phyloP scores from a whole-genome alignment of 2,797 vertebrate genomes.

The Mus spretus region DNA sequence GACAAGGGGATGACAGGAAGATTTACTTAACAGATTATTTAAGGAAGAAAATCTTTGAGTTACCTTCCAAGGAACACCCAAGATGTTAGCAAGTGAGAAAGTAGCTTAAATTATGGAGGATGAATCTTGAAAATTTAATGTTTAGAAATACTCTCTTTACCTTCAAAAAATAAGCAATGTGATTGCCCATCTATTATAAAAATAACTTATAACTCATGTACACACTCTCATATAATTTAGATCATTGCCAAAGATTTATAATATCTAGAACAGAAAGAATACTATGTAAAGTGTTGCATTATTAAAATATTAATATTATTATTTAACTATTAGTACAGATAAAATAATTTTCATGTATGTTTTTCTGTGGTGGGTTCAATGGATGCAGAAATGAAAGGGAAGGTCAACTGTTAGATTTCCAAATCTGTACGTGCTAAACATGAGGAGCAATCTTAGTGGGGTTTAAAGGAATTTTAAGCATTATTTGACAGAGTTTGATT shows the following conservation, averaged over 20 bases:
- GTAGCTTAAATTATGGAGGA: background rate
- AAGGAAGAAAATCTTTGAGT: background rate
- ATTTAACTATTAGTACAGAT: background rate
- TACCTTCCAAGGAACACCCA: background rate
- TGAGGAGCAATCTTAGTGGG: background rate
- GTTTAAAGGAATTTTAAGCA: constrained; percentile 39
- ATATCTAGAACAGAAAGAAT: background rate
- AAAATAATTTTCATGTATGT: background rate
- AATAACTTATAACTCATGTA: background rate
- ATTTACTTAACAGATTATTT: background rate
- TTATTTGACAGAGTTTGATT: background rate
- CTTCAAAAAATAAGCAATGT: background rate
- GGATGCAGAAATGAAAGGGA: background rate
- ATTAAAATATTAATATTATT: background rate
- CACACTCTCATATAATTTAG: no score
- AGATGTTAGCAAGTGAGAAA: background rate
- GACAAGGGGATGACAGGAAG: background rate
- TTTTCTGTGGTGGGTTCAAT: background rate
- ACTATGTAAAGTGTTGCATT: background rate
- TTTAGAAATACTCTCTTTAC: background rate
- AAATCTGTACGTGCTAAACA: background rate
- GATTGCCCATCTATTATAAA: background rate
- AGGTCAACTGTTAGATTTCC: background rate
- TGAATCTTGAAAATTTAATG: background rate
- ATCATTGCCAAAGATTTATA: background rate